These are phyloP conservation scores for Cyrtodaria siliqua DNA, from an alignment of 2,888 invertebrate species.

Conservation along the genomic window DNA sequence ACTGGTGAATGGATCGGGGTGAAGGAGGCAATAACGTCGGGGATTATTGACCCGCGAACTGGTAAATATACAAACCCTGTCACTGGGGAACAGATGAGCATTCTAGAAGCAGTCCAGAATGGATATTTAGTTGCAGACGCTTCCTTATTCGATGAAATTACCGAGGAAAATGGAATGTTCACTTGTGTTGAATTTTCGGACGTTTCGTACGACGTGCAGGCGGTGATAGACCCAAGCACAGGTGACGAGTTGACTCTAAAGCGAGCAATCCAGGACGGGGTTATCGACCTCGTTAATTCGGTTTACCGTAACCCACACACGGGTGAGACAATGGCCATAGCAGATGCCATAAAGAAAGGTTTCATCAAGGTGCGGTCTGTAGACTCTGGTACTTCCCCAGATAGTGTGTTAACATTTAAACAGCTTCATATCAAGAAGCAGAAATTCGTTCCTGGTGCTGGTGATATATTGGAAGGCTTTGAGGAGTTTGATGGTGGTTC, in stretches of 20 bases:
- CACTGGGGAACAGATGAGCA: conserved; percentile 86
- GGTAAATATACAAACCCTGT: conserved; percentile 88
- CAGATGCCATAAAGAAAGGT: conserved; percentile 80
- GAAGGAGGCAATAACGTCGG: conserved; percentile 91
- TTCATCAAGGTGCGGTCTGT: conserved; percentile 74
- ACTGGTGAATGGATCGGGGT: conserved; percentile 88
- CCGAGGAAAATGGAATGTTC: conserved; percentile 70
- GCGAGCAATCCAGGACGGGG: conserved; percentile 76
- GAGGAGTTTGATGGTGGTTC: conserved; percentile 66
- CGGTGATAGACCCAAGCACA: conserved; percentile 76
- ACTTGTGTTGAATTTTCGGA: conserved; percentile 78
- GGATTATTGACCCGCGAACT: conserved; percentile 91
- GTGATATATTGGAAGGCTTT: conserved; percentile 62
- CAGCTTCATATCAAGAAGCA: conserved; percentile 80
- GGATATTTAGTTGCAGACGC: conserved; percentile 88
- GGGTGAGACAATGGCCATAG: conserved; percentile 78
- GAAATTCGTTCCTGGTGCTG: conserved; percentile 71
- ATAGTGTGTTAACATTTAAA: conserved; percentile 74
- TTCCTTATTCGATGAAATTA: conserved; percentile 62
- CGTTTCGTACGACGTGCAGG: conserved; percentile 71
- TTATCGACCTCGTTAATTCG: conserved; percentile 79
- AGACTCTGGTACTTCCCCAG: conserved; percentile 61
- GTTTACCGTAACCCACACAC: conserved; percentile 79
- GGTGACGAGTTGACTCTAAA: conserved; percentile 77
- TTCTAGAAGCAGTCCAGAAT: conserved; percentile 91